Evolutionary conservation across 2,797 vertebrate genomes (phyloP).

Genomic region (Muraenolepis orangiensis): DNA sequence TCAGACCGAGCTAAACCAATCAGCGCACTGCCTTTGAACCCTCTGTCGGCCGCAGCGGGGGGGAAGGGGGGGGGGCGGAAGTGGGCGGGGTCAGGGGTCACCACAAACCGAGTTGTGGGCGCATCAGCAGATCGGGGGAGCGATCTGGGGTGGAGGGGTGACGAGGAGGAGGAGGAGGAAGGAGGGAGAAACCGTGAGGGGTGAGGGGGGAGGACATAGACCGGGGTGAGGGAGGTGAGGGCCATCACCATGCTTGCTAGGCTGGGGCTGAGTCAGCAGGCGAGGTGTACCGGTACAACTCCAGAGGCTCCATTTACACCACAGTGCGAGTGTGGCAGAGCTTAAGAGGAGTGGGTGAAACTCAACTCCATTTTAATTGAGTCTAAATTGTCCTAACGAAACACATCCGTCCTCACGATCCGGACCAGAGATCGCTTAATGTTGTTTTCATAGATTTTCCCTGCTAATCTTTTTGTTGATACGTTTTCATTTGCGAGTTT

Average conservation of each 20-base stretch:
- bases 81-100: slow-evolving; percentile 40
- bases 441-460: background rate
- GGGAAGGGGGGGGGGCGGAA: background rate
- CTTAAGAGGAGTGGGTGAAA: background rate
- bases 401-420: background rate
- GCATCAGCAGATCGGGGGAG: slow-evolving; percentile 49
- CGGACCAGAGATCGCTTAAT: background rate
- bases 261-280: slow-evolving; percentile 51
- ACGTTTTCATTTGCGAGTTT: background rate
- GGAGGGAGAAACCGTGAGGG: slow-evolving; percentile 16
- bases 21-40: slow-evolving; percentile 31
- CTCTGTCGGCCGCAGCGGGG: slow-evolving; percentile 22
- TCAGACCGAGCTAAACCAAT: slow-evolving; percentile 52
- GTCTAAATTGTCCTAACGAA: background rate
- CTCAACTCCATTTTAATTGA: background rate
- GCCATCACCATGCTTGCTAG: slow-evolving; percentile 46
- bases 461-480: background rate
- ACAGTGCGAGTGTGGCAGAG: background rate
- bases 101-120: slow-evolving; percentile 46
- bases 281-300: background rate
- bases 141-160: slow-evolving; percentile 25
- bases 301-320: background rate
- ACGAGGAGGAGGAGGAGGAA: slow-evolving; percentile 29
- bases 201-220: slow-evolving; percentile 25
- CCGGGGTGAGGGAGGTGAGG: slow-evolving; percentile 48